These are phyloP conservation scores for Ophraella communa DNA, from an alignment of 2,888 invertebrate genomes.

Conservation along the genomic window DNA sequence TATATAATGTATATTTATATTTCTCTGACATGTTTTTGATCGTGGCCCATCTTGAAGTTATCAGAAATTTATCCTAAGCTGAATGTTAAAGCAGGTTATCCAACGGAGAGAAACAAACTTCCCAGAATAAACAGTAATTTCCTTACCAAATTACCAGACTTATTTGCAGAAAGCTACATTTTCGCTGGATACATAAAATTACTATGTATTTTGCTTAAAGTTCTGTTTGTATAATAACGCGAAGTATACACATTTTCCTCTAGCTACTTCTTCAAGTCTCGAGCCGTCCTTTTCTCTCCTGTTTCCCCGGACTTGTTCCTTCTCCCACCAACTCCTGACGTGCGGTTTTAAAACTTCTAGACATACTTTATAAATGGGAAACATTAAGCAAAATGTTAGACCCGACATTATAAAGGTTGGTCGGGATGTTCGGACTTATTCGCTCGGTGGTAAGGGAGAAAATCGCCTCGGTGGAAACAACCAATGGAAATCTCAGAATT, in stretches of 20 bases:
- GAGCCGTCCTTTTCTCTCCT: slow-evolving; percentile 42
- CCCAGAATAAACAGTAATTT: slow-evolving; percentile 61
- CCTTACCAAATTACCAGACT: slow-evolving; percentile 61
- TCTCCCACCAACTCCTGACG: slow-evolving; percentile 42
- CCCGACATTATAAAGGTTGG: slow-evolving; percentile 46
- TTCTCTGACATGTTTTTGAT: slow-evolving; percentile 13
- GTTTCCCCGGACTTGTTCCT: slow-evolving; percentile 10
- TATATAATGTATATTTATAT: slow-evolving; percentile 2
- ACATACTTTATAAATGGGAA: slow-evolving; percentile 54
- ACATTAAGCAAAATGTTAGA: slow-evolving; percentile 56
- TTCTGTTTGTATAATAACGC: slow-evolving; percentile 55
- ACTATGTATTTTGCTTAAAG: slow-evolving; percentile 59
- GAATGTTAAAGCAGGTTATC: slow-evolving; percentile 49
- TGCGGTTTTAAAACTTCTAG: slow-evolving; percentile 43
- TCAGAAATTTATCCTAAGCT: slow-evolving; percentile 43
- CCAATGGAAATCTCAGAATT: slow-evolving; percentile 61
- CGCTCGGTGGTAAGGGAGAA: slow-evolving; percentile 45
- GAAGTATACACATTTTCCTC: slow-evolving; percentile 52
- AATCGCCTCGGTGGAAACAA: slow-evolving; percentile 42
- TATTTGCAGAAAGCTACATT: slow-evolving; percentile 60
- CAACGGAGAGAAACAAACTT: slow-evolving; percentile 55
- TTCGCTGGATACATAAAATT: slow-evolving; percentile 60
- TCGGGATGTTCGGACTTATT: slow-evolving; percentile 48
- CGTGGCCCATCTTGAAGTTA: slow-evolving; percentile 14
- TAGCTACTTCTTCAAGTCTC: slow-evolving; percentile 48